Evolutionary conservation across 2,888 invertebrate species (phyloP), one percentile per base, ranked within the genome.

Genomic region (Sceliomorpha sp.): DNA sequence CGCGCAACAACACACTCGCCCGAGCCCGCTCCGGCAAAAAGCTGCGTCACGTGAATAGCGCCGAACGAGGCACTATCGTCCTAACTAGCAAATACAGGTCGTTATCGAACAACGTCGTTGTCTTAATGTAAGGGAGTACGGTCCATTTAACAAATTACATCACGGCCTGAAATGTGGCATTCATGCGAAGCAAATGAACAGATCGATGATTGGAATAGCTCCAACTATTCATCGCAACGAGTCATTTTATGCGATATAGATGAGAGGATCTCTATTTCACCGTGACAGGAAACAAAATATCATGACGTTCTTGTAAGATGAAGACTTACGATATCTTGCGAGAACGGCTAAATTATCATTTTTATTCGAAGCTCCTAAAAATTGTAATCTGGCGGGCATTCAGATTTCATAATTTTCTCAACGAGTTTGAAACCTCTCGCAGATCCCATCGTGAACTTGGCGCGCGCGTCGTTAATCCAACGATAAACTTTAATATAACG

Each of bases 81-180:
- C 37, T 56, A 68, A 58, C 42, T 42, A 55, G 42, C 45, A 9
- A 63, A 63, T 64, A 50, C 64, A 55, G 55, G 50, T 64, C 58
- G 51, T 64, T 70, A 70, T 64, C 56, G 59, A 15, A 9, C 27
- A 34, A 14, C 14, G 39, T 56, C 48, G 55, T 56, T 48, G 53
- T 53, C 58, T 63, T 69, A 63, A 58, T 50, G 58, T 51, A 44
- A 40, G 42, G 8, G 24, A 13, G 14, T 27, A 60, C 70, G 50
- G 60, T 55, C 56, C 70, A 70, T 70, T 70, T 70, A 64, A 64
- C 70, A 60, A 64, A 64, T 60, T 60, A 64, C 59, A 32, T 44
- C 29, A 50, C 44, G 42, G 27, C 34, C 40, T 32, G 14, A 56
- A 62, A 68, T 59, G 59, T 48, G 42, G 60, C 47, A 44, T 44